phyloP scores from a whole-genome alignment of 1,140 invertebrate species.

The Physella acuta region DNA sequence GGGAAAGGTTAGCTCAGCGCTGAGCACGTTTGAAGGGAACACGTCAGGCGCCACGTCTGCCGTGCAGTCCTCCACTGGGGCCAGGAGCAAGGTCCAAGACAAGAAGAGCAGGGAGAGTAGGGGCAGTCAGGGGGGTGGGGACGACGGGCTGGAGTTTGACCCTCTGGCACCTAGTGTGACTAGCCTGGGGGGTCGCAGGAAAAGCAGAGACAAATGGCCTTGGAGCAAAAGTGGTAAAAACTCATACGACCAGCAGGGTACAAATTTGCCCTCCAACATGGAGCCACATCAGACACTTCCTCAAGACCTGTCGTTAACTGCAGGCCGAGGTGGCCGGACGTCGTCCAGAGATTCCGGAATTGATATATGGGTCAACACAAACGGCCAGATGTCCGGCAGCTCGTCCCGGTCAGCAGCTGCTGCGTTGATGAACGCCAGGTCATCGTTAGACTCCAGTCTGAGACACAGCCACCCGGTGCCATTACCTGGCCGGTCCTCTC shows the following conservation, averaged over 20 bases:
- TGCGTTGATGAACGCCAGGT: slow-evolving; percentile 12
- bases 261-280: too few species aligned
- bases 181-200: slow-evolving; percentile 2
- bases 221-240: slow-evolving; percentile 11
- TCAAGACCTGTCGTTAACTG: background rate
- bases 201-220: slow-evolving; percentile 8
- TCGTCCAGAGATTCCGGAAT: slow-evolving; percentile 25
- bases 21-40: slow-evolving; percentile 13
- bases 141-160: slow-evolving; percentile 13
- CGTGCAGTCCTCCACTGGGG: slow-evolving; percentile 13
- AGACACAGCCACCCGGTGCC: background rate
- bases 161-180: background rate
- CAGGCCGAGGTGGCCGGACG: background rate
- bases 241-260: background rate
- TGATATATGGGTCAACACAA: slow-evolving; percentile 32
- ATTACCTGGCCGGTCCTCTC: background rate
- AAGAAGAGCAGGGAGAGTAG: slow-evolving; percentile 5
- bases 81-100: slow-evolving; percentile 21
- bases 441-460: slow-evolving; percentile 17
- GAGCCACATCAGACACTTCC: too few species aligned
- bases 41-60: background rate
- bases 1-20: slow-evolving; percentile 17
- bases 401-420: slow-evolving; percentile 8
- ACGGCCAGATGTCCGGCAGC: slow-evolving; percentile 31
- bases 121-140: slow-evolving; percentile 6